These are phyloP conservation scores for Chionodraco myersi DNA, from an alignment of 2,113 vertebrate genomes.

Conservation along the genomic window DNA sequence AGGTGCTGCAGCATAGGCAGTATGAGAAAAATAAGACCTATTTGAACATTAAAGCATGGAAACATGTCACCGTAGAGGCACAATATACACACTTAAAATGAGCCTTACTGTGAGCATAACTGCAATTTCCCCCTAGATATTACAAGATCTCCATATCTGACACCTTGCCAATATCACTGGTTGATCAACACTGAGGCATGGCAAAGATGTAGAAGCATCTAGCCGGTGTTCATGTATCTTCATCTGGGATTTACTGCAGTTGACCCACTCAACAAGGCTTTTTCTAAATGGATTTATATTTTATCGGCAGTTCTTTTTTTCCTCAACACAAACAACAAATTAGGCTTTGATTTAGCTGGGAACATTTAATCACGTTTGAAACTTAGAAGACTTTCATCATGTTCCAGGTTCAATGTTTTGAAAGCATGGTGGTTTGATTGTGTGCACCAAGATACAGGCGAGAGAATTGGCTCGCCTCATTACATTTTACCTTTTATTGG, in stretches of 20 bases:
- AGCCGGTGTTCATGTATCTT: constrained; percentile 20
- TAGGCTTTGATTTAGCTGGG: not conserved
- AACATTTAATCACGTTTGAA: not conserved
- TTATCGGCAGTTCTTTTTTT: not conserved
- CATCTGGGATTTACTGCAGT: constrained; percentile 33
- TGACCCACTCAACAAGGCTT: constrained; percentile 1
- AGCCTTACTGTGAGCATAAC: not conserved
- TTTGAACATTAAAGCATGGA: too few species aligned
- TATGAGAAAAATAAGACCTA: too few species aligned
- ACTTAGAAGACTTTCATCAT: not conserved
- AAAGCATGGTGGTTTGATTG: not conserved
- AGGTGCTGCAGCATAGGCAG: too few species aligned
- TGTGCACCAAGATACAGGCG: not conserved
- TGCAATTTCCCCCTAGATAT: not conserved
- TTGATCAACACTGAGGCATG: constrained; percentile 1
- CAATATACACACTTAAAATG: too few species aligned
- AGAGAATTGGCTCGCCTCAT: not conserved
- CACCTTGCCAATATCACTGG: constrained; percentile 8
- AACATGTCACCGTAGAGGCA: too few species aligned
- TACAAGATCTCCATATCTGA: constrained; percentile 6
- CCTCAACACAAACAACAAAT: not conserved
- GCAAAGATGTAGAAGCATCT: constrained; percentile 20
- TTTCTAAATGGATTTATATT: constrained; percentile 1
- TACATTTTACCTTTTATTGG: not conserved
- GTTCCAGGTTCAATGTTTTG: not conserved